Evolutionary conservation across 2,113 vertebrate genomes (phyloP).

Genomic region (Reinhardtius hippoglossoides): DNA sequence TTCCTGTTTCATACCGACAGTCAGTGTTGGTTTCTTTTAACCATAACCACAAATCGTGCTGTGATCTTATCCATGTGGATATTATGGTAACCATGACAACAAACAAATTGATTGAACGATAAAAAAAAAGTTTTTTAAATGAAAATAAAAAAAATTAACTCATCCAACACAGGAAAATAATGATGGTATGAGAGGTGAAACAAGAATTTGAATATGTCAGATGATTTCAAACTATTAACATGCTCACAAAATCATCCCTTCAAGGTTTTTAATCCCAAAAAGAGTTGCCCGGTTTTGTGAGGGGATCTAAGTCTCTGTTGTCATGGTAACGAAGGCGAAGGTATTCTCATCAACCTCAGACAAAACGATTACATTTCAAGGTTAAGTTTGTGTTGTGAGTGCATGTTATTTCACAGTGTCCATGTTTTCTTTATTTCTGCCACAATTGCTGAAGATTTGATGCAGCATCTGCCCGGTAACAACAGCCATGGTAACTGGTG

Average conservation of each 20-base stretch:
- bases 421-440: background rate
- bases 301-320: constrained; percentile 4
- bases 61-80: no score
- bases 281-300: background rate
- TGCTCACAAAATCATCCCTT: background rate
- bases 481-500: background rate
- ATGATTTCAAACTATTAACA: background rate
- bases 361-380: constrained; percentile 8
- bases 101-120: no score
- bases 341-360: background rate
- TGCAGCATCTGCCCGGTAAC: constrained; percentile 6
- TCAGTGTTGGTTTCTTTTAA: no score
- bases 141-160: no score
- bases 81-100: no score
- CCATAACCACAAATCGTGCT: no score
- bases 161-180: background rate
- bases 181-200: background rate
- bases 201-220: background rate
- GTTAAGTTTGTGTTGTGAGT: constrained; percentile 1
- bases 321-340: constrained; percentile 26
- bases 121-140: no score
- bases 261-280: constrained; percentile 1
- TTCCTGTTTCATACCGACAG: no score
- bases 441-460: background rate
- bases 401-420: background rate